Base-by-base conservation (phyloP, 2,797 vertebrate genomes). In the Zenarchopterus dispar region DNA sequence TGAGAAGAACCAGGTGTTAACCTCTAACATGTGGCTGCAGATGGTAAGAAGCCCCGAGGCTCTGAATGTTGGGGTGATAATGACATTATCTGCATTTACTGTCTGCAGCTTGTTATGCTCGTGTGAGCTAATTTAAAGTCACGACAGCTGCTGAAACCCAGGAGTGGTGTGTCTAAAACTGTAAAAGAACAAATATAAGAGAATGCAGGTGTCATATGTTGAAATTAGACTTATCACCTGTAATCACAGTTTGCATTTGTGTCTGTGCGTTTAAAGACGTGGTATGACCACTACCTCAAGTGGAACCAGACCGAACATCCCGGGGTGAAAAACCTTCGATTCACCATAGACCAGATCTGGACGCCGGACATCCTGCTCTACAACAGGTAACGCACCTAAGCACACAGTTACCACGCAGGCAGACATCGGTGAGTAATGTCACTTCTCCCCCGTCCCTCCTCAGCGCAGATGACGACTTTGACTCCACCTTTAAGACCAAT, bases 401-500 rank as follows among this genome's bases (percentile, higher is more conserved):
- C 17, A 8, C 42, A 22, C 33, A 1, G 44, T 31, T 47, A 17
- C 7, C 43, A 26, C 45, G 19, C 19, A 43, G 16, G n/a, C 21
- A 16, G 47, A 22, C n/a, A 39, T 55, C 43, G 64, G 33, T 65
- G 67, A 41, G 62, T 65, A 8, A 57, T 75, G 49, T 78, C 75
- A 73, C 71, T 60, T 59, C 65, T 76, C 48, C 55, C 44, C 66
- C 84, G 63, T 84, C 67, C 68, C 81, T 82, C 84, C 84, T 81
- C 88, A 95, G 94, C 86, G 94, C 94, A 88, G 92, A 94, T 85
- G 94, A 94, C 26, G 91, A 94, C 81, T 95, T 95, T 76, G 94
- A 95, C 86, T 94, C 94, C 67, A 94, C 92, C 73, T 95, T 93
- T 63, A 95, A 95, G 87, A 93, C 93, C 53, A 94, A 94, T 5